Base-by-base conservation (phyloP, 2,113 vertebrate genomes). In the Corythornis vintsioides region DNA sequence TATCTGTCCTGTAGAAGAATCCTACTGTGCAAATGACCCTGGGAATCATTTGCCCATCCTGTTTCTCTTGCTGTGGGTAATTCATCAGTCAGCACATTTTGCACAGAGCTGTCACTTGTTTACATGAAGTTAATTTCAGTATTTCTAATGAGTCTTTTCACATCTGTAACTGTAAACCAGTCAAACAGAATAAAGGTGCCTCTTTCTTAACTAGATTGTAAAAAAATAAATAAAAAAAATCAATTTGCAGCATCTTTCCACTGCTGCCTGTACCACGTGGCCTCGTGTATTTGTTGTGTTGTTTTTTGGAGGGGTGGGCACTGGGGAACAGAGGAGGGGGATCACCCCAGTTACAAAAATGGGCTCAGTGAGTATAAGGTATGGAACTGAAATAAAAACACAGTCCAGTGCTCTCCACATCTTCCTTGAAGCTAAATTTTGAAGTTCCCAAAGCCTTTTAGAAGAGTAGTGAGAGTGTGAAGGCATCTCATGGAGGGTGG, bases 121-220 rank as follows among this genome's bases (percentile, higher is more conserved):
- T 96, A 96, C 96, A 93, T 80, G 88, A 83, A 84, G 55, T 86
- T 80, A 88, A 65, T 45, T 74, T 40, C n/a, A 33, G 24, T 75
- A 17, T 8, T 77, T 89, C 66, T 80, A 79, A 20, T 0, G 0
- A 74, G 63, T 75, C 48, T 38, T 86, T 86, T 88, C 87, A 67
- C 42, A 28, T 25, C 17, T 52, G 5, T 55, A 50, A 83, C 2
- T 92, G 77, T 92, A 63, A 84, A 89, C 0, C 18, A 61, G 45
- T 45, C 38, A 72, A 94, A 66, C 43, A 47, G 43, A 97, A 96
- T 97, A 97, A 96, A 97, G 80, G 59, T 21, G 29, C 69, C 28
- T 89, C 28, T 87, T 69, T 74, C 24, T 48, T 40, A 64, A 20
- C 18, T 56, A 3, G 11, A 1, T 48, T 33, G 38, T 38, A 38